Evolutionary conservation across 30 jellyfish, hydroid and myxozoan species (phyloP).

Genomic region (Sanderia malayensis): DNA sequence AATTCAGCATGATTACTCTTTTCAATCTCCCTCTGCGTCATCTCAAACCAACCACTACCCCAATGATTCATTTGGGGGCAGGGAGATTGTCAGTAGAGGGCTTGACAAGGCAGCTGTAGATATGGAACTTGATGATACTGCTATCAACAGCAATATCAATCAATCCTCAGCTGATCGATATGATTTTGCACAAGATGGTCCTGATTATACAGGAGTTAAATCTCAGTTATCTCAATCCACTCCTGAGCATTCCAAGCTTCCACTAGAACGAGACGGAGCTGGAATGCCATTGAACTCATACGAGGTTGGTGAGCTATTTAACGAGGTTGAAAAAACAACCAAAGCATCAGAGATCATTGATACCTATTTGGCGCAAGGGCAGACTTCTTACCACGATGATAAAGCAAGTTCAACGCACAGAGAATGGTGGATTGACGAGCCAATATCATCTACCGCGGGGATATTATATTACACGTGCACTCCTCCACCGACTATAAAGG

Average conservation of each 20-base stretch:
- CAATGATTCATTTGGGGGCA: background rate
- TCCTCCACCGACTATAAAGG: slow-evolving; percentile 88
- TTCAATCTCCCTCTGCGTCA: slow-evolving; percentile 4
- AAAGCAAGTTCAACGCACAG: slow-evolving; percentile 53
- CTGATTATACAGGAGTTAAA: background rate
- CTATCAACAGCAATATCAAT: background rate
- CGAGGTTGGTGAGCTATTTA: slow-evolving; percentile 53
- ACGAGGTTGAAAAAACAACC: slow-evolving; percentile 41
- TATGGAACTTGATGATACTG: background rate
- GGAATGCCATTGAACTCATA: slow-evolving; percentile 22
- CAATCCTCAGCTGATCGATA: background rate
- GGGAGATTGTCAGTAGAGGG: background rate
- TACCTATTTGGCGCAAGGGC: slow-evolving; percentile 50
- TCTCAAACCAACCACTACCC: background rate
- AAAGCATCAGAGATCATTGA: slow-evolving; percentile 29
- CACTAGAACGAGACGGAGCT: slow-evolving; percentile 5
- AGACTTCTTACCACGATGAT: background rate
- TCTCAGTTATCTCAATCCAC: slow-evolving; percentile 49
- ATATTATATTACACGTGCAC: slow-evolving; percentile 68
- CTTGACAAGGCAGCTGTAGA: background rate
- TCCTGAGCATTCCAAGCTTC: slow-evolving; percentile 20
- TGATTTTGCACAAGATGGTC: background rate
- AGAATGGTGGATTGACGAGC: slow-evolving; percentile 85
- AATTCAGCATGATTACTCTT: background rate
- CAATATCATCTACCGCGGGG: slow-evolving; percentile 60